A percentile compares a stretch with the other conserved stretches of the same genome.
Evolutionary conservation across 2,113 vertebrate species (phyloP).

Genomic region (Sardina pilchardus): DNA sequence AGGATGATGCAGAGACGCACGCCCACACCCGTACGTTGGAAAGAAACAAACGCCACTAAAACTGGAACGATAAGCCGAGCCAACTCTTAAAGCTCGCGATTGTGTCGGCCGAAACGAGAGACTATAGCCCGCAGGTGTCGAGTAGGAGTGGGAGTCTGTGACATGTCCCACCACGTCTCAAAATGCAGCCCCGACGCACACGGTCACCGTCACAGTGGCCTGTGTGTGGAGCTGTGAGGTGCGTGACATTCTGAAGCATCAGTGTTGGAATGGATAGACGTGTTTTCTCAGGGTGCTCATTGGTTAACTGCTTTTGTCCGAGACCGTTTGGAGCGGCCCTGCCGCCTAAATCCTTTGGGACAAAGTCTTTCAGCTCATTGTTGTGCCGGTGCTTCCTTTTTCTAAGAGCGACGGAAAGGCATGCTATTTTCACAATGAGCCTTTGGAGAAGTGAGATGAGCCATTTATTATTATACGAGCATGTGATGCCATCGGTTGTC

Average conservation of each 20-base stretch:
- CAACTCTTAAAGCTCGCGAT: not conserved
- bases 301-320: not conserved
- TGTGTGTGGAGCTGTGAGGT: not conserved
- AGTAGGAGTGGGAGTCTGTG: not conserved
- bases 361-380: not conserved
- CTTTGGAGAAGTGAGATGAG: not conserved
- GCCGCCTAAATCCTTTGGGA: no score
- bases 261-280: not conserved
- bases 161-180: not conserved
- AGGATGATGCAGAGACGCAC: not conserved
- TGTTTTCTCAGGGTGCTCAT: not conserved
- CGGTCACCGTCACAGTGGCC: not conserved
- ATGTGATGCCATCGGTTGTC: not conserved
- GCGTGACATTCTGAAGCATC: not conserved
- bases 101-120: no score
- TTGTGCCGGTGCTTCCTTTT: not conserved
- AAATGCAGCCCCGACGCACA: not conserved
- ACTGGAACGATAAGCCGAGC: not conserved
- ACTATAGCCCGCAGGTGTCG: no score
- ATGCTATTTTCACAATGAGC: not conserved
- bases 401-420: not conserved
- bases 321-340: no score
- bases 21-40: not conserved
- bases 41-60: not conserved
- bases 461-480: not conserved